A percentile compares a stretch with the other conserved stretches of the same genome.
Conservation (phyloP, 1,140 invertebrate species). For the Rhagoletis pomonella region DNA sequence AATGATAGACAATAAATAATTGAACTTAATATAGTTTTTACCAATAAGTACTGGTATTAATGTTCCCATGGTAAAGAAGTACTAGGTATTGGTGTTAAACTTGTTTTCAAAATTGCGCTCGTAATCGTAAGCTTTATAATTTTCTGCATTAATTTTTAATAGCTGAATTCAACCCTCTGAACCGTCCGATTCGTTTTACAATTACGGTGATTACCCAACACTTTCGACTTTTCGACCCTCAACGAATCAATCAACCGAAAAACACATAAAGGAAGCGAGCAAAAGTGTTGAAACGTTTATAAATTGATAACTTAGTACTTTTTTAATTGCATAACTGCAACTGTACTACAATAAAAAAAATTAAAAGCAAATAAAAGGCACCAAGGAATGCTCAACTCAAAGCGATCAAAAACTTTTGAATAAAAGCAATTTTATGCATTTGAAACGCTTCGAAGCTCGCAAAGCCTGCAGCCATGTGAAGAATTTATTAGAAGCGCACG, state of each 20-base stretch:
- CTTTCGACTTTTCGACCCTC: background rate
- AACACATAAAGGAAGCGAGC: background rate
- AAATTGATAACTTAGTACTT: conserved; percentile 7
- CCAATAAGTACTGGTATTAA: too few species aligned
- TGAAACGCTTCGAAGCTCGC: background rate
- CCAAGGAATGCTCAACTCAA: background rate
- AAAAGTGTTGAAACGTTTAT: conserved; percentile 6
- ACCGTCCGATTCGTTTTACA: background rate
- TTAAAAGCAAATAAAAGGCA: background rate
- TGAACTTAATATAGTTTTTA: too few species aligned
- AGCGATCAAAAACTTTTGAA: conserved; percentile 21
- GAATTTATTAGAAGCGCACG: background rate
- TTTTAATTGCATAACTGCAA: conserved; percentile 5
- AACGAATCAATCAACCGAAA: background rate
- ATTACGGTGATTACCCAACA: background rate
- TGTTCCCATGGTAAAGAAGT: too few species aligned
- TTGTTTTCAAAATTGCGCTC: too few species aligned
- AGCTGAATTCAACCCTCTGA: background rate
- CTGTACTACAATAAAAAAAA: background rate
- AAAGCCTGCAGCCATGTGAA: conserved; percentile 11
- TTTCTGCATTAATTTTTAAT: too few species aligned
- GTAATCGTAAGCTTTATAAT: too few species aligned
- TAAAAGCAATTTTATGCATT: background rate
- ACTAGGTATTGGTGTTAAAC: too few species aligned
- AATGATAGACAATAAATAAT: too few species aligned